Evolutionary conservation across 2,113 vertebrate genomes (phyloP).

Genomic region (Mormoops blainvillei): DNA sequence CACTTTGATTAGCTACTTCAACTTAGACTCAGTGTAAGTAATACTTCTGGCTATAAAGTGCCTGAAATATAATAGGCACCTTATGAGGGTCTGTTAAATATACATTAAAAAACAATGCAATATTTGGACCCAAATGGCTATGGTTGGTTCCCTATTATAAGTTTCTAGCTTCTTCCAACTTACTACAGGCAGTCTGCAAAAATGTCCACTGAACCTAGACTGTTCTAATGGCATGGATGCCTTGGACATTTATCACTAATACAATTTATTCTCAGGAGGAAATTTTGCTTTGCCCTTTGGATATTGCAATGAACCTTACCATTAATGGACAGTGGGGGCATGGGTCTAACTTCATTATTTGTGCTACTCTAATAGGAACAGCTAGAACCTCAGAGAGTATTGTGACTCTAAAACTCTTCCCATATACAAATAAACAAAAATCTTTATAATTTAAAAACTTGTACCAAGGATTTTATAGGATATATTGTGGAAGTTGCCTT

Average conservation of each 20-base stretch:
- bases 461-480: neutral
- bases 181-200: neutral
- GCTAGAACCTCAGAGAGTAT: neutral
- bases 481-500: neutral
- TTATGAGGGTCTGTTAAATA: neutral
- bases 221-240: neutral
- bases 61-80: neutral
- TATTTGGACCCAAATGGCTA: neutral
- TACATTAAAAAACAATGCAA: neutral
- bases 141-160: neutral
- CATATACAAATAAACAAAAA: neutral
- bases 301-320: neutral
- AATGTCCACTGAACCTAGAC: neutral
- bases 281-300: neutral
- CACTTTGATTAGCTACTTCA: neutral
- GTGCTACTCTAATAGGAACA: neutral
- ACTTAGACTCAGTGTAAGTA: neutral
- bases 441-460: neutral
- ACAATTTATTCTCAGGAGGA: neutral
- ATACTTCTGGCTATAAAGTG: neutral
- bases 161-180: constrained; percentile 9
- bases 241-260: neutral
- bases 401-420: neutral
- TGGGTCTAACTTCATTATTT: neutral
- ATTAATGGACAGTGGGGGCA: neutral